These are phyloP conservation scores for Chesias legatella DNA, from an alignment of 2,888 invertebrate species.

Conservation along the genomic window DNA sequence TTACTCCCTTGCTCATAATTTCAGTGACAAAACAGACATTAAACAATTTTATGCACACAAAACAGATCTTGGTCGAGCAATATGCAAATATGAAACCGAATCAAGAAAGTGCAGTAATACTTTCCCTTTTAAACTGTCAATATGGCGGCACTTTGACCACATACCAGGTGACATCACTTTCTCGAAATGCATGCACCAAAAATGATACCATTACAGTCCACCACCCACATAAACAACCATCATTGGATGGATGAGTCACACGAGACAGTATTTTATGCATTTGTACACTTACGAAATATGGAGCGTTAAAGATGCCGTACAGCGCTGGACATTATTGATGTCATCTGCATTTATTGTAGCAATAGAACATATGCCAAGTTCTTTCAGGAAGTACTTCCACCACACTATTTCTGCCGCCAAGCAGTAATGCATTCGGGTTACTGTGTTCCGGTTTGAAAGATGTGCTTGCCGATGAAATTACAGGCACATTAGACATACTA, in stretches of 20 bases:
- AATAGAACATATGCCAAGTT: no score
- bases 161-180: slow-evolving; percentile 42
- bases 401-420: no score
- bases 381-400: no score
- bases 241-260: slow-evolving; percentile 47
- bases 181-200: slow-evolving; percentile 37
- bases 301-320: slow-evolving; percentile 27
- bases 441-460: no score
- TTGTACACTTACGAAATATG: slow-evolving; percentile 47
- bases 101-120: slow-evolving; percentile 11
- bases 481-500: no score
- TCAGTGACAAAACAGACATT: no score
- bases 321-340: slow-evolving; percentile 34
- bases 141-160: slow-evolving; percentile 3
- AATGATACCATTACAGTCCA: slow-evolving; percentile 46
- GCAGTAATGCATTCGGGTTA: no score
- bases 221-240: slow-evolving; percentile 41
- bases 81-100: not conserved
- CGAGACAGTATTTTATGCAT: slow-evolving; percentile 47
- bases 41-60: no score
- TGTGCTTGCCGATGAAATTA: no score
- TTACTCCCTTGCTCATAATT: no score
- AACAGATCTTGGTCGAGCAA: no score
- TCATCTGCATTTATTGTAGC: no score
- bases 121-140: slow-evolving; percentile 10